Evolutionary conservation across 2,797 vertebrate genomes (phyloP).

Genomic region (Lophius americanus): DNA sequence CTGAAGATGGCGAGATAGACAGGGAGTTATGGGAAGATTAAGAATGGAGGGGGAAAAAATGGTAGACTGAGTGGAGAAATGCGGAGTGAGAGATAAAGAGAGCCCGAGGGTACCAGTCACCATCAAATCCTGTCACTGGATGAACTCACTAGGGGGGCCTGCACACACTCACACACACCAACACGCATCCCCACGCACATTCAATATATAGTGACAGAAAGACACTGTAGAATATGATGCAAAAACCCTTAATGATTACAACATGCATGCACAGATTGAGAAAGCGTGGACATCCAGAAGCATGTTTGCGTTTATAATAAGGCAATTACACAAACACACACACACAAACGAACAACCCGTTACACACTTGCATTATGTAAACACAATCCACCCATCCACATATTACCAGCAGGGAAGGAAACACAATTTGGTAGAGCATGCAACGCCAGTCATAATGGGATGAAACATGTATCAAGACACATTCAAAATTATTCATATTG

Average conservation of each 20-base stretch:
- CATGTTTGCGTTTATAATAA: constrained; percentile 28
- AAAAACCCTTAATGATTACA: not conserved
- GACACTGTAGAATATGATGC: constrained; percentile 7
- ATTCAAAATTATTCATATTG: constrained; percentile 34
- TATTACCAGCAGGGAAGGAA: constrained; percentile 13
- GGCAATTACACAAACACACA: constrained; percentile 3
- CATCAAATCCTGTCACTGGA: constrained; percentile 49
- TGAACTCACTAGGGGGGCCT: constrained; percentile 22
- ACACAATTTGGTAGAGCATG: constrained; percentile 35
- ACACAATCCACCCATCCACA: constrained; percentile 20
- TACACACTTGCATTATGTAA: constrained; percentile 25
- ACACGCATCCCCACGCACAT: not conserved
- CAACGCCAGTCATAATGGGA: constrained; percentile 23
- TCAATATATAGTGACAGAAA: constrained; percentile 11
- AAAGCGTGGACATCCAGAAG: constrained; percentile 15
- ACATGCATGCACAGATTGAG: constrained; percentile 11
- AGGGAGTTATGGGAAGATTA: constrained; percentile 58
- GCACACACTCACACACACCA: not conserved
- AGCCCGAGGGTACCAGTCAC: constrained; percentile 39
- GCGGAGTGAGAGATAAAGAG: constrained; percentile 45
- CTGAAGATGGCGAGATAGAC: constrained; percentile 68
- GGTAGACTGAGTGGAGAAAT: constrained; percentile 32
- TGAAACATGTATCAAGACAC: constrained; percentile 23
- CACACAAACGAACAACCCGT: constrained; percentile 10
- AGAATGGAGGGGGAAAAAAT: constrained; percentile 25